A percentile compares a stretch with the other conserved stretches of the same genome.
phyloP scores from a whole-genome alignment of 2,113 vertebrate species.

The Galeopterus variegatus region DNA sequence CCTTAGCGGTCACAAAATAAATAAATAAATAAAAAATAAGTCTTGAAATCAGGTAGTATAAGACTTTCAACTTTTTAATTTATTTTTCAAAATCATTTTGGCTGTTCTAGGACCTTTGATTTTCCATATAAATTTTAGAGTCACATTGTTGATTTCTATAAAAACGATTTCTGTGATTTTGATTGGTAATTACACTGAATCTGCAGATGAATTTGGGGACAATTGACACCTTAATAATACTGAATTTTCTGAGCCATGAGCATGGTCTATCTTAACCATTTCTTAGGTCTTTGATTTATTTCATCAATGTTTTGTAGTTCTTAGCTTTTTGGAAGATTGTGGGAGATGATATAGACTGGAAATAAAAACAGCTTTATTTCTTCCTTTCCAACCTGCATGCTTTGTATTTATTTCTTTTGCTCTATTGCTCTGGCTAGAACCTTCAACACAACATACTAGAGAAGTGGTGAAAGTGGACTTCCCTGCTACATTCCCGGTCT shows the following conservation, averaged over 20 bases:
- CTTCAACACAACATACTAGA: neutral
- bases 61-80: neutral
- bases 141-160: neutral
- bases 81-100: constrained; percentile 15
- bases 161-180: constrained; percentile 30
- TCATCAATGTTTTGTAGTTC: neutral
- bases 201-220: neutral
- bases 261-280: neutral
- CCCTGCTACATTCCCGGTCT: neutral
- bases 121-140: neutral
- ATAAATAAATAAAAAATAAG: neutral
- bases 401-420: neutral
- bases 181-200: neutral
- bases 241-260: constrained; percentile 3
- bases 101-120: neutral
- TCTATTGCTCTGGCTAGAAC: neutral
- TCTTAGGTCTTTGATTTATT: neutral
- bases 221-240: neutral
- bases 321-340: neutral
- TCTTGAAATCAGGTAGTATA: neutral
- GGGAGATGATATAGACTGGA: neutral
- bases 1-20: too few relatives aligned
- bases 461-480: neutral
- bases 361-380: constrained; percentile 36
- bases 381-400: neutral